Evolutionary conservation across 2,113 vertebrate genomes (phyloP).

Genomic region (Nesospiza acunhae): DNA sequence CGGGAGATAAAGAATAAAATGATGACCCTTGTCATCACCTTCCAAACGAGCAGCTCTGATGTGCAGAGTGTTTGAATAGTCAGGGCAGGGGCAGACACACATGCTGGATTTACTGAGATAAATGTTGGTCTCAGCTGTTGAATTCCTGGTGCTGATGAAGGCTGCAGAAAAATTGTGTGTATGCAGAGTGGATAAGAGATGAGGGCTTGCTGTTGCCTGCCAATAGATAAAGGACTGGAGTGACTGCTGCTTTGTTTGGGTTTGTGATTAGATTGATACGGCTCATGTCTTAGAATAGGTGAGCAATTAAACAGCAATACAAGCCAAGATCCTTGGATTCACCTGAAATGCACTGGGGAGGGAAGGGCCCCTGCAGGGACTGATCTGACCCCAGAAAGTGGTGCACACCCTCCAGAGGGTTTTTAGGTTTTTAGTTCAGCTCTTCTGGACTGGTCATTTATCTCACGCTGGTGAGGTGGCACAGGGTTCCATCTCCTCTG

Average conservation of each 20-base stretch:
- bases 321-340: neutral
- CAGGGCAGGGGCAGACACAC: neutral
- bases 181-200: neutral
- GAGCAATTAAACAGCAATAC: neutral
- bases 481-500: neutral
- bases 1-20: neutral
- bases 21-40: neutral
- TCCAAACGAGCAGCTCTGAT: neutral
- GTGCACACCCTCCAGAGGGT: neutral
- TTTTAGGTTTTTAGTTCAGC: neutral
- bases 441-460: neutral
- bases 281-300: neutral
- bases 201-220: neutral
- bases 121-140: neutral
- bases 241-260: neutral
- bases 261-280: neutral
- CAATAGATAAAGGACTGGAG: neutral
- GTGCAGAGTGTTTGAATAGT: neutral
- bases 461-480: accelerated
- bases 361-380: neutral
- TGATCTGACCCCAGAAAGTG: neutral
- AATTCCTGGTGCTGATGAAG: neutral
- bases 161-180: neutral
- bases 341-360: neutral
- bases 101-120: neutral